Evolutionary conservation across 2,113 vertebrate species (phyloP), one percentile per base, ranked within the genome.

Genomic region (Neomonachus schauinslandi): DNA sequence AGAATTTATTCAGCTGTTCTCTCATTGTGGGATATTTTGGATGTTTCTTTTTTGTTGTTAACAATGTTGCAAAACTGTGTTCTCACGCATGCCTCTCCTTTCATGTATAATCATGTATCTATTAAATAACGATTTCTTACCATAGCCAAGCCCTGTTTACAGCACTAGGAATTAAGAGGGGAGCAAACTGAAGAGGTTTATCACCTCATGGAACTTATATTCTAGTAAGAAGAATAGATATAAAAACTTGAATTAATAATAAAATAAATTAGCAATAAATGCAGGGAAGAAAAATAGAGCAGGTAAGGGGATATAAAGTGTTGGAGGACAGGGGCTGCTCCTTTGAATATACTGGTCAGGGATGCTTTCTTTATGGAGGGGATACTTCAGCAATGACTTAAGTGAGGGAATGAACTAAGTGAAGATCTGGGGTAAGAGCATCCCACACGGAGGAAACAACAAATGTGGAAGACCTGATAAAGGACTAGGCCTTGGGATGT

Each of bases 231-330:
- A n/a, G 53, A 80, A 46, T 67, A 57, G 49, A 71, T 79, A 71
- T 8, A 59, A 59, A 91, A 95, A 79, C 87, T 79, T 39, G 31
- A 94, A 89, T 94, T 89, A 39, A 39, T 82, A 61, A 51, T 89
- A 69, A 86, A 61, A 51, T 81, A 69, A 86, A 80, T 31, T 63
- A 63, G 7, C 89, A 72, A 12, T 79, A 57, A 51, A 49, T 81
- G 5, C 53, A 82, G 67, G 84, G 36, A 88, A 65, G 77, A 83
- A 86, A 74, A 74, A 42, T 91, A 91, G 74, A 55, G 67, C 36
- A 82, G 39, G 36, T 80, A 93, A 49, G 57, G 59, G 36, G 13
- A 67, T 83, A 74, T 55, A 82, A 88, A 96, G n/a, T 82, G 1
- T 74, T 88, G 28, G 74, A 81, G 28, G 65, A 28, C 36, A 83